Conservation (phyloP, 2,888 invertebrate genomes). For the Lamellibrachia columna region DNA sequence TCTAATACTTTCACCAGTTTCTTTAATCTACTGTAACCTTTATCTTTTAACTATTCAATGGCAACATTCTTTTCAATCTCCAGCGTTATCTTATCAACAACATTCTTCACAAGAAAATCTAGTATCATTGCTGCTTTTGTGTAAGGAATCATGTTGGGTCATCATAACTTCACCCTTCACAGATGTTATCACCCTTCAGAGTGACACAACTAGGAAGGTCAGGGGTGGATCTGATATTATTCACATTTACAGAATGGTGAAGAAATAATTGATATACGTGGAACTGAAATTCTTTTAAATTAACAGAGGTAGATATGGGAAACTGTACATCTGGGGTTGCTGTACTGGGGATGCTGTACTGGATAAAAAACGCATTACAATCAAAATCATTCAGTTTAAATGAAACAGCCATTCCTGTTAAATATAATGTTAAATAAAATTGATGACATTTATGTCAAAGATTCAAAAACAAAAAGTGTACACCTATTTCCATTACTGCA, state of each 20-base stretch:
- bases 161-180: background rate
- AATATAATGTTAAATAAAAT: too few species aligned
- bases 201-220: background rate
- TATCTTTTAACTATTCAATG: background rate
- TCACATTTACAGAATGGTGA: background rate
- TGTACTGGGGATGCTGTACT: background rate
- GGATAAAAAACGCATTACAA: background rate
- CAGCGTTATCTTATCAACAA: background rate
- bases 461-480: too few species aligned
- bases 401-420: background rate
- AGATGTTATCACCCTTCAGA: conserved; percentile 3
- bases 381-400: background rate
- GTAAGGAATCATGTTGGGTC: background rate
- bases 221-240: background rate
- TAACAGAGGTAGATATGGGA: background rate
- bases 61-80: background rate
- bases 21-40: background rate
- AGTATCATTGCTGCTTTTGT: background rate
- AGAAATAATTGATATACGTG: background rate
- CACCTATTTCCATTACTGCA: too few species aligned
- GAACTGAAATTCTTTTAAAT: background rate
- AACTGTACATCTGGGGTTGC: background rate
- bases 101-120: background rate
- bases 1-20: background rate
- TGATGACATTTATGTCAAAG: too few species aligned